phyloP scores from a whole-genome alignment of 2,888 invertebrate species.

The Synergus laeviventris region DNA sequence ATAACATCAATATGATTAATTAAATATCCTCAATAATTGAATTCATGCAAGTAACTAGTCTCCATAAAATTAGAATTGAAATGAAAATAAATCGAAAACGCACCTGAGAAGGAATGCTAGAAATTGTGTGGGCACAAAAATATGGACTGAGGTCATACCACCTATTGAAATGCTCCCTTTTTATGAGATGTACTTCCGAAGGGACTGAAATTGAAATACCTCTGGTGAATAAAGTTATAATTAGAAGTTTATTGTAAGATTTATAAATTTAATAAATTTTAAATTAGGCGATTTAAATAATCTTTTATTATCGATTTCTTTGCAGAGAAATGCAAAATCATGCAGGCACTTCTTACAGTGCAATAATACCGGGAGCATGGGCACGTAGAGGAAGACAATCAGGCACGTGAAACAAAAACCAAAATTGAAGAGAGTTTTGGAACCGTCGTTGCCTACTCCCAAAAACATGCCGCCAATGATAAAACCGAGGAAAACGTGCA shows the following conservation, averaged over 20 bases:
- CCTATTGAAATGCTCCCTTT: conserved; percentile 89
- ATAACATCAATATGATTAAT: background rate
- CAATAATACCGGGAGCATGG: conserved; percentile 88
- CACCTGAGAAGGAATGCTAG: conserved; percentile 85
- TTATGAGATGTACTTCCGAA: conserved; percentile 85
- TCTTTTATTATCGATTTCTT: background rate
- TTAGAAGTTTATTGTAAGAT: background rate
- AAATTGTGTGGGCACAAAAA: conserved; percentile 85
- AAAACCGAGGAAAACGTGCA: conserved; percentile 83
- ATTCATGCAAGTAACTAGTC: background rate
- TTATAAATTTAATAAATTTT: background rate
- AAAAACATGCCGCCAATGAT: conserved; percentile 84
- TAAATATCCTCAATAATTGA: background rate
- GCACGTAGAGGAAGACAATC: conserved; percentile 88
- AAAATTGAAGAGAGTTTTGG: conserved; percentile 89
- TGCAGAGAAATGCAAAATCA: background rate
- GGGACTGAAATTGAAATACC: conserved; percentile 81
- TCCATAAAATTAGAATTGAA: background rate
- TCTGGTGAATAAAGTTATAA: background rate
- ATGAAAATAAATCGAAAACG: conserved; percentile 9
- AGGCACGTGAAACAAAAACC: conserved; percentile 89
- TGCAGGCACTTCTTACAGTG: conserved; percentile 81
- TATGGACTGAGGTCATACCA: conserved; percentile 91
- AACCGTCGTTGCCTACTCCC: conserved; percentile 87
- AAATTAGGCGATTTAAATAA: no score